These are phyloP conservation scores for Scaptodrosophila lebanonensis DNA, from an alignment of 1,140 invertebrate species.

Conservation along the genomic window DNA sequence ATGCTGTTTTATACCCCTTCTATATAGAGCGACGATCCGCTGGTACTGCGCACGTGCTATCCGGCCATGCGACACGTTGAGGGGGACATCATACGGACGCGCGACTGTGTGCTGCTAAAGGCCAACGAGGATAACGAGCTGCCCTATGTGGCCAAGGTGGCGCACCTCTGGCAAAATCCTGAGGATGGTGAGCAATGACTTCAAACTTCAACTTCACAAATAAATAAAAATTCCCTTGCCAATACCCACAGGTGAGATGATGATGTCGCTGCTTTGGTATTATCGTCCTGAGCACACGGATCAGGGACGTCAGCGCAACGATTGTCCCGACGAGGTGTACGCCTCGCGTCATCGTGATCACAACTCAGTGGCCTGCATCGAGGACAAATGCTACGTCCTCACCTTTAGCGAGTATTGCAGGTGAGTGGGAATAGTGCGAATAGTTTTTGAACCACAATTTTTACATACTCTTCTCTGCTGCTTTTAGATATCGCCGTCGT, in stretches of 20 bases:
- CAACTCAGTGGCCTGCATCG: slow-evolving; percentile 97
- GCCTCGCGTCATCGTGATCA: slow-evolving; percentile 95
- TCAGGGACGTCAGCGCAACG: slow-evolving; percentile 85
- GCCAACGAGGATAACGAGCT: slow-evolving; percentile 90
- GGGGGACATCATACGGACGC: slow-evolving; percentile 89
- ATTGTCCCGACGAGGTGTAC: slow-evolving; percentile 94
- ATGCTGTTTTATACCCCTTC: not conserved
- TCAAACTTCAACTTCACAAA: slow-evolving; percentile 2
- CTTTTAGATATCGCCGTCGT: slow-evolving; percentile 79
- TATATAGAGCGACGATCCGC: slow-evolving; percentile 88
- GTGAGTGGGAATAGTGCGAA: slow-evolving; percentile 78
- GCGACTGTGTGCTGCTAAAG: slow-evolving; percentile 93
- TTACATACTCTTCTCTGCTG: not conserved
- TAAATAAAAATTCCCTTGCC: not conserved
- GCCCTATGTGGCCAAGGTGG: slow-evolving; percentile 95
- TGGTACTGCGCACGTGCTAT: slow-evolving; percentile 88
- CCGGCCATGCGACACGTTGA: slow-evolving; percentile 90
- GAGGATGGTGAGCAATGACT: slow-evolving; percentile 84
- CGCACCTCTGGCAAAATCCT: slow-evolving; percentile 95
- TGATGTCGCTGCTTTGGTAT: slow-evolving; percentile 97
- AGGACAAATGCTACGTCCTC: slow-evolving; percentile 98
- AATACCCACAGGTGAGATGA: slow-evolving; percentile 90
- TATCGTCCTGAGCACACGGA: slow-evolving; percentile 98
- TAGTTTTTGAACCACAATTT: not conserved
- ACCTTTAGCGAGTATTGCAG: slow-evolving; percentile 98